Base-by-base conservation (phyloP, 2,113 vertebrate species). In the Heterotis niloticus region DNA sequence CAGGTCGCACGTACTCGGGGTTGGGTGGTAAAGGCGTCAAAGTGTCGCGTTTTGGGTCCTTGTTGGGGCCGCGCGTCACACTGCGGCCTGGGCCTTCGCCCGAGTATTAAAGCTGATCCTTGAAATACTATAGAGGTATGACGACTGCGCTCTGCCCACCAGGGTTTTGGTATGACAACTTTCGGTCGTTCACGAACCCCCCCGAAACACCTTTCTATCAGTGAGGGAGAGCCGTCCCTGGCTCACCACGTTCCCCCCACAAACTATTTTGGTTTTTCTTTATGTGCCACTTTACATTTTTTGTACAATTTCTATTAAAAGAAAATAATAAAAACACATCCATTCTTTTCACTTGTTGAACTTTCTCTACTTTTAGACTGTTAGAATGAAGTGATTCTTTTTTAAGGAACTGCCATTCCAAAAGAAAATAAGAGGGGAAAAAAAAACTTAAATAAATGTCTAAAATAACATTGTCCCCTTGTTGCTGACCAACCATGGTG, bases 401-500 rank as follows among this genome's bases (percentile, higher is more conserved):
- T 81, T 79, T 80, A 83, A 82, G 83, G 72, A 78, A 65, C 10
- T 18, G 17, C 23, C 64, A 23, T 20, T 74, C 67, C 77, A 79
- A 79, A 77, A 62, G 65, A 68, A 77, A 76, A 85, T 85, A 65
- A 79, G 85, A 81, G 89, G 85, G 85, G 80, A 86, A 86, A 86
- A 86, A 86, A 86, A 79, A 85, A 86, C 88, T 82, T 81, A 84
- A 83, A 85, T 79, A 64, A 66, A 80, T 76, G 82, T 62, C 52
- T 64, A 77, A n/a, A 75, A 59, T 29, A 66, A 75, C 78, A 96
- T 98, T 89, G 96, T 96, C 71, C 96, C 92, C 56, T 96, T 97
- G 90, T 99, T 99, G 92, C 96, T 98, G 80, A 99, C 94, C 89
- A 99, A 99, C 97, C 96, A 0, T 99, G 99, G 93, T 99, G 98